These are phyloP conservation scores for Microtus agrestis DNA, from an alignment of 2,797 vertebrate genomes.

Conservation along the genomic window DNA sequence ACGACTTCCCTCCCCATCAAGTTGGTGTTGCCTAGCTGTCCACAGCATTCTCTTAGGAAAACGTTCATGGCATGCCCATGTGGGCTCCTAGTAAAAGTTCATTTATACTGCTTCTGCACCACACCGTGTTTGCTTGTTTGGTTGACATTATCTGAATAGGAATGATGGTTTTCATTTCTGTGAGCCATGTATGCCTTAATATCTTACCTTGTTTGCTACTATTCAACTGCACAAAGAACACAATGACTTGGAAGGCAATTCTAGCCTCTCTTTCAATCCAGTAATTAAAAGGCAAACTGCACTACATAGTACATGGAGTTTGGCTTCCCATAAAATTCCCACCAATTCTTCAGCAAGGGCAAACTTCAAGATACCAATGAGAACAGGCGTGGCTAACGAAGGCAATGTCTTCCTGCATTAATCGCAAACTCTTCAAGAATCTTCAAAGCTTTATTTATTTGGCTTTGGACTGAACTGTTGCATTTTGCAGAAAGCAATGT, in stretches of 20 bases:
- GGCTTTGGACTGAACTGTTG: constrained; percentile 74
- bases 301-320: constrained; percentile 67
- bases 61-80: constrained; percentile 27
- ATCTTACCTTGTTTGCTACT: constrained; percentile 56
- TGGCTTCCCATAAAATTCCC: constrained; percentile 79
- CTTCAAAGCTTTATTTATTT: constrained; percentile 85
- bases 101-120: constrained; percentile 40
- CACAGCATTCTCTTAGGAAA: constrained; percentile 51
- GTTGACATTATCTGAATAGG: constrained; percentile 21
- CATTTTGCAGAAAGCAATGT: constrained; percentile 83
- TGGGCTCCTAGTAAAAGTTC: constrained; percentile 56
- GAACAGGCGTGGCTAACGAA: constrained; percentile 84
- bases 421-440: constrained; percentile 86
- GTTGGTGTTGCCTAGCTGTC: constrained; percentile 35
- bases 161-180: constrained; percentile 46
- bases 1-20: constrained; percentile 14
- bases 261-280: constrained; percentile 73
- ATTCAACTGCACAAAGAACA: constrained; percentile 53
- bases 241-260: constrained; percentile 77
- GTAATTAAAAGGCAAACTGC: constrained; percentile 77
- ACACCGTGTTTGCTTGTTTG: constrained; percentile 42
- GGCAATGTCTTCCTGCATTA: constrained; percentile 85
- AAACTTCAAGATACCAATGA: constrained; percentile 83
- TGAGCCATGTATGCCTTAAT: constrained; percentile 56
- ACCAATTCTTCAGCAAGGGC: constrained; percentile 77